phyloP scores from a whole-genome alignment of 2,888 invertebrate species.

The Drosophila quasianomalipes region DNA sequence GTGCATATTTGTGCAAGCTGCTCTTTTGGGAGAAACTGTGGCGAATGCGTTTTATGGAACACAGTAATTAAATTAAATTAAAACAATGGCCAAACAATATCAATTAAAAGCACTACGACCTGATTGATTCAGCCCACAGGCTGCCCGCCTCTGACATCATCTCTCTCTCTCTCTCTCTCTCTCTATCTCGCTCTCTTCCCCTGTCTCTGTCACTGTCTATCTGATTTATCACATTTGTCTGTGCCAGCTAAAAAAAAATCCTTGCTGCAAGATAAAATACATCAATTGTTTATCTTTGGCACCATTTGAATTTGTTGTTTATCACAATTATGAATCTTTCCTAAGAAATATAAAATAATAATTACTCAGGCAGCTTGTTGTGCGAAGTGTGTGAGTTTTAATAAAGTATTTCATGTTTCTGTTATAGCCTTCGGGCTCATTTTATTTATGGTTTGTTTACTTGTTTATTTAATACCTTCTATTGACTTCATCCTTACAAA shows the following conservation, averaged over 20 bases:
- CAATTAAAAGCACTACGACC: slow-evolving; percentile 65
- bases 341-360: background rate
- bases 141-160: slow-evolving; percentile 17
- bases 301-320: slow-evolving; percentile 32
- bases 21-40: background rate
- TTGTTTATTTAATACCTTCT: slow-evolving; percentile 5
- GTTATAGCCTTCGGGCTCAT: background rate
- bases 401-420: background rate
- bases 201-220: background rate
- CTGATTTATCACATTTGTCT: slow-evolving; percentile 54
- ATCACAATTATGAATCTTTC: slow-evolving; percentile 67
- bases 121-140: slow-evolving; percentile 63
- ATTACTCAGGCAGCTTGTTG: slow-evolving; percentile 25
- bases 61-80: slow-evolving; percentile 65
- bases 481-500: slow-evolving; percentile 11
- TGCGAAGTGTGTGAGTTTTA: slow-evolving; percentile 14
- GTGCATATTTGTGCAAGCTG: background rate
- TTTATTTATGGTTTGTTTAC: background rate
- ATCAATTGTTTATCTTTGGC: slow-evolving; percentile 58
- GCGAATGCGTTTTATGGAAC: slow-evolving; percentile 18
- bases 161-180: slow-evolving; percentile 16
- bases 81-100: slow-evolving; percentile 70
- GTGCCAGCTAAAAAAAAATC: slow-evolving; percentile 27
- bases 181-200: background rate
- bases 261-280: slow-evolving; percentile 33